A percentile compares a stretch with the other conserved stretches of the same genome.
Evolutionary conservation across 2,113 vertebrate genomes (phyloP).

Genomic region (Heterocephalus glaber): DNA sequence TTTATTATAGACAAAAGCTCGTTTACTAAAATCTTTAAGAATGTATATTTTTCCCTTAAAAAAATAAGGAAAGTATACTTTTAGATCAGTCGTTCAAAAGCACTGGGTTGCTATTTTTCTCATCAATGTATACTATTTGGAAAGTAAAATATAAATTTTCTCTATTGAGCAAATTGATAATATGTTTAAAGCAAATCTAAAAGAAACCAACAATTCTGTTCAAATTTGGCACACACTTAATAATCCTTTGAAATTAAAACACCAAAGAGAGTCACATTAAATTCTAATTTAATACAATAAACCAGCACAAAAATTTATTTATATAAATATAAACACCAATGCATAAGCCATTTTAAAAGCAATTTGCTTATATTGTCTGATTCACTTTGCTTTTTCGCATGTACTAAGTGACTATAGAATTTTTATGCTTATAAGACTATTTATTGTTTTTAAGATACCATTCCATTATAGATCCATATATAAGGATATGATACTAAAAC

Average conservation of each 20-base stretch:
- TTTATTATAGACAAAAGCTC: conserved; percentile 58
- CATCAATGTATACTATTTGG: conserved; percentile 44
- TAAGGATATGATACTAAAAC: neutral
- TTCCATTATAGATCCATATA: neutral
- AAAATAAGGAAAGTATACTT: conserved; percentile 12
- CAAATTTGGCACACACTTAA: neutral
- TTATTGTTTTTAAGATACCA: neutral
- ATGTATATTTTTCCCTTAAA: neutral
- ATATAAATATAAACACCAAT: conserved; percentile 39
- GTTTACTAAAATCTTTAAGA: conserved; percentile 27
- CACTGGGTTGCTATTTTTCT: conserved; percentile 2
- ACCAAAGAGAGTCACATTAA: conserved; percentile 28
- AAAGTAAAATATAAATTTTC: conserved; percentile 56
- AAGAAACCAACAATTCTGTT: conserved; percentile 40
- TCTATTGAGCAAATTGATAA: conserved; percentile 8
- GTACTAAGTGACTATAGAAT: neutral
- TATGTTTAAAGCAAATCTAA: conserved; percentile 52
- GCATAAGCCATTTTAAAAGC: conserved; percentile 22
- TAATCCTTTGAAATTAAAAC: conserved; percentile 61
- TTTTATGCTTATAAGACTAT: conserved; percentile 15
- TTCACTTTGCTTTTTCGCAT: conserved; percentile 35
- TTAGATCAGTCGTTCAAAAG: conserved; percentile 43
- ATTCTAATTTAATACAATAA: neutral
- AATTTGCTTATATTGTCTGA: conserved; percentile 1
- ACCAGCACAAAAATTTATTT: conserved; percentile 16